Base-by-base conservation (phyloP, 2,113 vertebrate species). In the Echinops telfairi region DNA sequence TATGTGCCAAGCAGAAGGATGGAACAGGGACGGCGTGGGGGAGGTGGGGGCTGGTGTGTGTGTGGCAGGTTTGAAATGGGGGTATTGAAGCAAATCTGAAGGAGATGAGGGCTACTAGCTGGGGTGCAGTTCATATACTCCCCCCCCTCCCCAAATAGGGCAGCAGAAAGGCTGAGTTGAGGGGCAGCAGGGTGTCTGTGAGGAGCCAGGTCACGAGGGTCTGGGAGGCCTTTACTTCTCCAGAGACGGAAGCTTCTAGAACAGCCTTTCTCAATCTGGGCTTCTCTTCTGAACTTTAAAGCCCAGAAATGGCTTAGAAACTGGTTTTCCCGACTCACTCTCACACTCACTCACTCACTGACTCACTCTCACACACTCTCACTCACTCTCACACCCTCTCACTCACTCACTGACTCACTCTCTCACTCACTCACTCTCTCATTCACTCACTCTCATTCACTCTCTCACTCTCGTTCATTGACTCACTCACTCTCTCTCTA, bases 81-180 rank as follows among this genome's bases (percentile, higher is more conserved):
- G 11, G 9, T 73, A 8, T 29, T 73, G 31, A 76, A 33, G 57
- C 62, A 33, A 36, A 31, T 2, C 11, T 57, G 60, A 84, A 53
- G 47, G 53, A 66, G n/a, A n/a, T 25, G 8, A 47, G 70, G 27
- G 36, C 10, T 19, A 17, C 36, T 82, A 6, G 17, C 58, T 11
- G 5, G 27, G 23, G 75, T 22, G 14, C 43, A 60, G 31, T 23
- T 31, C 19, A 47, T 43, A 75, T 38, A 53, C 40, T n/a, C 5
- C 77, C 2, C 36, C 5, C 77, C 2, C 33, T 40, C 14, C 23
- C 0, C 1, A 62, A 43, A n/a, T 31, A 68, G 60, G 78, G 77
- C n/a, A 22, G 19, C 40, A 53, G 0, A 16, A 36, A 66, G 31
- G 58, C 77, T 0, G 0, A 11, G 0, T 15, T 27, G 31, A 38